Evolutionary conservation across 2,113 vertebrate species (phyloP).

Genomic region (Callipepla californica): DNA sequence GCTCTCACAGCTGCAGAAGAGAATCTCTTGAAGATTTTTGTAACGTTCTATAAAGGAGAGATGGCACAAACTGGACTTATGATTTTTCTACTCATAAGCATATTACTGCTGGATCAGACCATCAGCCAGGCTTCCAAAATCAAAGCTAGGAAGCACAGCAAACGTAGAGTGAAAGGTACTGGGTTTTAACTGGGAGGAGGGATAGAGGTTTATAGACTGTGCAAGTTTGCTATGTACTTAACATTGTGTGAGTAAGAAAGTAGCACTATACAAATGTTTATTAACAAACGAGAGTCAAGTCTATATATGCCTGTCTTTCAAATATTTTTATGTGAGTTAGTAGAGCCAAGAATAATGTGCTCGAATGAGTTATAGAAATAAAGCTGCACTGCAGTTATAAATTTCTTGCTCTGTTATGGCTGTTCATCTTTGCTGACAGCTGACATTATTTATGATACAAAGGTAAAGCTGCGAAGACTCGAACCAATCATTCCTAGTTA

Average conservation of each 20-base stretch:
- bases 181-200: constrained; percentile 1
- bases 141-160: constrained; percentile 81
- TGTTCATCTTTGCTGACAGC: background rate
- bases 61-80: constrained; percentile 76
- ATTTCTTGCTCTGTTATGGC: background rate
- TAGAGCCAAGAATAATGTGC: background rate
- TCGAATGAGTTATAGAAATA: background rate
- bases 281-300: background rate
- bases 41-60: background rate
- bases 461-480: background rate
- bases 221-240: background rate
- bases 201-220: background rate
- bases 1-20: background rate
- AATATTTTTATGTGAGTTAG: background rate
- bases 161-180: constrained; percentile 84
- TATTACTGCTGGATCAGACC: constrained; percentile 79
- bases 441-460: background rate
- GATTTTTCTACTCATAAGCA: constrained; percentile 76
- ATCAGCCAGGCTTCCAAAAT: constrained; percentile 64
- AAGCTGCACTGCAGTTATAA: background rate
- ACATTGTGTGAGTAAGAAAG: background rate
- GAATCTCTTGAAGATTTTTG: background rate
- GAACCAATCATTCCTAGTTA: background rate
- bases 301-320: background rate
- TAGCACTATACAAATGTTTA: background rate